A percentile compares a stretch with the other conserved stretches of the same genome.
phyloP scores from a whole-genome alignment of 2,888 invertebrate genomes.

The Tachina fera region DNA sequence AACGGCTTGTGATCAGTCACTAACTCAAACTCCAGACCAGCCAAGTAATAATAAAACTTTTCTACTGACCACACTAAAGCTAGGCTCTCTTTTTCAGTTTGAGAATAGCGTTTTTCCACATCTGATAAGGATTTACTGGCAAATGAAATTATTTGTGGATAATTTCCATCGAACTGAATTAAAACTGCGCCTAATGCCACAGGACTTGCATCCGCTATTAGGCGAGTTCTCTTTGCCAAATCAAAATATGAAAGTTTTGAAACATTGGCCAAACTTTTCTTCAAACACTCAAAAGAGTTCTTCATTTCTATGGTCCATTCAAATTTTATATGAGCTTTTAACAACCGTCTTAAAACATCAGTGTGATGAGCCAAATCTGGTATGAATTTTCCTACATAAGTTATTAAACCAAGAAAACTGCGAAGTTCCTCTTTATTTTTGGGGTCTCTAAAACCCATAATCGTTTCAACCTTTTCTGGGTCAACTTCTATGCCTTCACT shows the following conservation, averaged over 20 bases:
- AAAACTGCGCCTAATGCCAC: not conserved
- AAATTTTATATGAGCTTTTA: no score
- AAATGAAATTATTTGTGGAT: conserved; percentile 53
- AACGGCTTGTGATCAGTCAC: conserved; percentile 71
- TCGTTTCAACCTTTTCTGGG: no score
- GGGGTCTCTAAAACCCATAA: no score
- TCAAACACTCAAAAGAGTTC: no score
- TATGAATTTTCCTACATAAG: no score
- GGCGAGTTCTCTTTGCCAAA: conserved; percentile 73
- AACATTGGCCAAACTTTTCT: conserved; percentile 48
- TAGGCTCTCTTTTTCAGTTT: not conserved
- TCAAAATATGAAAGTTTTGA: conserved; percentile 77
- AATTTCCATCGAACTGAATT: not conserved
- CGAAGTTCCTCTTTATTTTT: no score
- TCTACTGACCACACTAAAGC: conserved; percentile 2
- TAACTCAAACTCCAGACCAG: not conserved
- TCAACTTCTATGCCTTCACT: no score
- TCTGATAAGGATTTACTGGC: conserved; percentile 61
- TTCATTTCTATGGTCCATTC: no score
- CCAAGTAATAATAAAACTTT: not conserved
- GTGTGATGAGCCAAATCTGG: no score
- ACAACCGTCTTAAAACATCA: no score
- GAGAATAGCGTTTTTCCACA: conserved; percentile 40
- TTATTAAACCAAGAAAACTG: no score
- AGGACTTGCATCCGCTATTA: conserved; percentile 42